Evolutionary conservation across 2,113 vertebrate species (phyloP), one percentile per base, ranked within the genome.

Genomic region (Microtus pennsylvanicus): DNA sequence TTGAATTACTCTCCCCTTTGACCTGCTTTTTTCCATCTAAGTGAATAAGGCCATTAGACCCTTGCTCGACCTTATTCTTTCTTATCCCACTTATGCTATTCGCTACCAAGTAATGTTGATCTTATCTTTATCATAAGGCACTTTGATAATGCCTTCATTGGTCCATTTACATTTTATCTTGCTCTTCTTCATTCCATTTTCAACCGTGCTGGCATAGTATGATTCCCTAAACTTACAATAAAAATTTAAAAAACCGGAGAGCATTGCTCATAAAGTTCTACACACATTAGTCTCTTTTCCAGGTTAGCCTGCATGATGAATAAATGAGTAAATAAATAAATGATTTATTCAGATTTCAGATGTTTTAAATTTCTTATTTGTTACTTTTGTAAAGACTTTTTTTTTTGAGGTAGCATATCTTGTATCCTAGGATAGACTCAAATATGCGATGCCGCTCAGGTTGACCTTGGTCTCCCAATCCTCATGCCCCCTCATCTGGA

Each of bases 81-180:
- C 30, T 81, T 92, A 85, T 12, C 26, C 26, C 3, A 85, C 7
- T 93, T 93, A 82, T 77, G 28, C 5, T 74, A 22, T 77, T 94
- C 30, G 70, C 80, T 33, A n/a, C 7, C 61, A 85, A 58, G 42
- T 92, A 92, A 88, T 92, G 26, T n/a, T 88, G 45, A 87, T 87
- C 94, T 83, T 93, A 52, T 90, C 17, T 90, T 93, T 96, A 67
- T 87, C 63, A 7, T 91, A 50, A 92, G 76, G 33, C 58, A 94
- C 58, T 35, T 74, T 5, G 69, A 58, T 24, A 88, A 67, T 6
- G n/a, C 92, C 61, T 91, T 52, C 65, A 52, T 33, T 91, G 58
- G 26, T 88, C 38, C 70, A 26, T 10, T 30, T 88, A 26, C 13
- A 67, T 47, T 35, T 26, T 91, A 26, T 78, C 19, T 92, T 83